Conservation (phyloP, 53 echinoderm and acorn worm species). For the Crossaster papposus region DNA sequence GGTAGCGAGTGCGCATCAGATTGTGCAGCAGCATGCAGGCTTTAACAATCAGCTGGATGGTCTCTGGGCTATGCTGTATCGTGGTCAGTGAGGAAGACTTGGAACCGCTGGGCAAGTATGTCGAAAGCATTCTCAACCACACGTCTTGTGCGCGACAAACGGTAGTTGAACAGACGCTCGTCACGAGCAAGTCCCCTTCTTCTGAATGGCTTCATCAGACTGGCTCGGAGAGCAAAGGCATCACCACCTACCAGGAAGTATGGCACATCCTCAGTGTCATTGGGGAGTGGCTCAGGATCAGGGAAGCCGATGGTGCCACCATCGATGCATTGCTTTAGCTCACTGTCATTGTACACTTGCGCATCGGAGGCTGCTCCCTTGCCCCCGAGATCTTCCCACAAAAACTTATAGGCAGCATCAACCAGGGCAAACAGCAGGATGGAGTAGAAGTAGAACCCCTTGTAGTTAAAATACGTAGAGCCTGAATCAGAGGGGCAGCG, state of each 20-base stretch:
- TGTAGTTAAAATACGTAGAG: constrained; percentile 72
- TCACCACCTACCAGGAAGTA: constrained; percentile 61
- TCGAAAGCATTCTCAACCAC: too few relatives aligned
- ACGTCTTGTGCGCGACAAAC: too few relatives aligned
- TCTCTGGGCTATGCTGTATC: too few relatives aligned
- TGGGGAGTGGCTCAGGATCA: constrained; percentile 50
- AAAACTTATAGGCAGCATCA: constrained; percentile 57
- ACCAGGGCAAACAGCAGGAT: constrained; percentile 60
- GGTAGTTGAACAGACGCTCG: constrained; percentile 57
- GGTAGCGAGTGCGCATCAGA: too few relatives aligned
- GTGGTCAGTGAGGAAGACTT: too few relatives aligned
- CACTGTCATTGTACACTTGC: constrained; percentile 55
- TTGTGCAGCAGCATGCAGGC: too few relatives aligned
- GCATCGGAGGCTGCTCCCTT: constrained; percentile 47
- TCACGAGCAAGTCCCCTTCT: constrained; percentile 26
- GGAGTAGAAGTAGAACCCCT: constrained; percentile 60
- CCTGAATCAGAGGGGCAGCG: constrained; percentile 50
- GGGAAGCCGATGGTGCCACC: constrained; percentile 49
- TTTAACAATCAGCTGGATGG: too few relatives aligned
- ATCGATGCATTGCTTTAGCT: constrained; percentile 44
- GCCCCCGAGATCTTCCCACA: constrained; percentile 50
- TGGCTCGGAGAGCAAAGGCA: constrained; percentile 54
- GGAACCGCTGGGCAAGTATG: too few relatives aligned
- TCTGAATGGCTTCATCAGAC: constrained; percentile 68
- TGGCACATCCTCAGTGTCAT: constrained; percentile 38